Conservation (phyloP, 2,113 vertebrate genomes). For the Proteles cristata region DNA sequence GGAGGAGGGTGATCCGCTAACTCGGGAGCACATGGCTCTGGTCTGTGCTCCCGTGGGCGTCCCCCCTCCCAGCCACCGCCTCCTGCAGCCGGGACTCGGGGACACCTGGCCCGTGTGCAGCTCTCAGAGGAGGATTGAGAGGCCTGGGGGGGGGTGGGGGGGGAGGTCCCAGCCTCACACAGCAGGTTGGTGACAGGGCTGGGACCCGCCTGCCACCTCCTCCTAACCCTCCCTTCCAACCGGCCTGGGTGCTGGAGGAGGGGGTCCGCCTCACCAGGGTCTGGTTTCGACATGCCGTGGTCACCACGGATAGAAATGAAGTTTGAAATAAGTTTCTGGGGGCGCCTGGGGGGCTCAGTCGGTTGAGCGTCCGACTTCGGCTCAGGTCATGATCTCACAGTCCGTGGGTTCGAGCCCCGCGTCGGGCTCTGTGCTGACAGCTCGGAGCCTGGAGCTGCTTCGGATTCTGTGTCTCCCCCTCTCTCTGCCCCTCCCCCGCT, state of each 20-base stretch:
- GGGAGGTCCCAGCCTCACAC: not conserved
- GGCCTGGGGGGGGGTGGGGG: not conserved
- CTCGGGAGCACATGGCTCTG: not conserved
- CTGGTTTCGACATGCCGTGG: not conserved
- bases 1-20: not conserved
- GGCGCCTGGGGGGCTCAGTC: too few species aligned
- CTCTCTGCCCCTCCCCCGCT: too few species aligned
- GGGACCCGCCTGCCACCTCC: not conserved
- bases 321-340: not conserved
- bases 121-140: not conserved
- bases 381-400: too few species aligned
- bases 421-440: too few species aligned
- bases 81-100: not conserved
- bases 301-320: not conserved
- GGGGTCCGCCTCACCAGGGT: too few species aligned
- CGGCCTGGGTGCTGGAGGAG: rapidly evolving
- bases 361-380: too few species aligned
- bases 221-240: not conserved
- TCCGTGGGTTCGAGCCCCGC: too few species aligned
- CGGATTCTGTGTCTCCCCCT: too few species aligned
- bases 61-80: not conserved
- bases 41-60: rapidly evolving
- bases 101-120: not conserved
- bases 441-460: too few species aligned
- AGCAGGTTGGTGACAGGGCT: not conserved